A percentile compares a stretch with the other conserved stretches of the same genome.
Evolutionary conservation across 2,797 vertebrate genomes (phyloP).

Genomic region (Eremophila alpestris): DNA sequence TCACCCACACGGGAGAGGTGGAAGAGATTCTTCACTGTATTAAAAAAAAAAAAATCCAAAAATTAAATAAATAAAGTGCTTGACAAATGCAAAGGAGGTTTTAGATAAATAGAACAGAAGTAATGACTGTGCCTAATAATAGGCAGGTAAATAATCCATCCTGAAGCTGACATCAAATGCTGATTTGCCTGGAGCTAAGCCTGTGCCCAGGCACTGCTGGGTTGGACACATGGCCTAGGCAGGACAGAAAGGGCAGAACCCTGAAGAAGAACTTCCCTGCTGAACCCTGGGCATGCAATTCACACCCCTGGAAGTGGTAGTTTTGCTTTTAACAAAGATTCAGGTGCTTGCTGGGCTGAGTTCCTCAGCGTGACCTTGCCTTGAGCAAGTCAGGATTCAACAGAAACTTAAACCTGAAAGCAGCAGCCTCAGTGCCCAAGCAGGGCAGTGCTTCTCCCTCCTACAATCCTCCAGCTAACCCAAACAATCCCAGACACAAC

Average conservation of each 20-base stretch:
- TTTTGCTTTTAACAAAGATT: neutral
- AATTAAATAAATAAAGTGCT: constrained; percentile 52
- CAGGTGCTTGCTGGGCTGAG: neutral
- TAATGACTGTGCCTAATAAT: neutral
- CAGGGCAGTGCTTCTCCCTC: neutral
- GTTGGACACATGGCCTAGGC: rapidly evolving
- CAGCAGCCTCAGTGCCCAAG: neutral
- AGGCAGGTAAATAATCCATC: neutral
- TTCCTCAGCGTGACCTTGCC: neutral
- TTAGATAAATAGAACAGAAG: neutral
- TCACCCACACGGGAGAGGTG: neutral
- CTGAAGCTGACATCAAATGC: neutral
- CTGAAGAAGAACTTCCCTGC: neutral
- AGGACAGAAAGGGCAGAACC: neutral
- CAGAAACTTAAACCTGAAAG: neutral
- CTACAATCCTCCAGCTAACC: neutral
- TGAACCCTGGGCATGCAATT: neutral
- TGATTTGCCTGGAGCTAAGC: neutral
- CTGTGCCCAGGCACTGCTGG: neutral
- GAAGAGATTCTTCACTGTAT: neutral
- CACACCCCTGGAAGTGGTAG: neutral
- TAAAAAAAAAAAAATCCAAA: neutral
- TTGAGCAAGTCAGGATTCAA: neutral
- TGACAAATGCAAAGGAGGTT: neutral
- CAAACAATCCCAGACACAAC: neutral